Conservation (phyloP, 53 echinoderm and acorn worm species). For the Apostichopus leukothele region DNA sequence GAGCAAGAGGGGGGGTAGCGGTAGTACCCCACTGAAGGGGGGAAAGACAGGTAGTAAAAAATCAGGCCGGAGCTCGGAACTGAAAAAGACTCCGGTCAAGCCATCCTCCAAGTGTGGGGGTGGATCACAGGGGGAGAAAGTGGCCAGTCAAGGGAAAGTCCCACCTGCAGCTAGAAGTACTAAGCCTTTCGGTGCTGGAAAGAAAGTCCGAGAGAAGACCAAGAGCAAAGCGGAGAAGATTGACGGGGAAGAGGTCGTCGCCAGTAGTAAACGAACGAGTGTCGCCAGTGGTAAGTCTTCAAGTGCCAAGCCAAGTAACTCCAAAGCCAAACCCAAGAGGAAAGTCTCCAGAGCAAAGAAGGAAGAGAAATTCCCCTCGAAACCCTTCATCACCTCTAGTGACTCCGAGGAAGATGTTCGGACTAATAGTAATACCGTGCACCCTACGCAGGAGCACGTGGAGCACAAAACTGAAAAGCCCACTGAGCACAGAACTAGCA, state of each 20-base stretch:
- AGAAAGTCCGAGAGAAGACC: constrained; percentile 32
- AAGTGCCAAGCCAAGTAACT: constrained; percentile 36
- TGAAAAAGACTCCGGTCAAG: constrained; percentile 25
- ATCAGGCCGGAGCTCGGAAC: constrained; percentile 1
- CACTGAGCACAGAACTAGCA: constrained; percentile 42
- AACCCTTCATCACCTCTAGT: constrained; percentile 36
- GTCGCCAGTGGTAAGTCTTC: constrained; percentile 34
- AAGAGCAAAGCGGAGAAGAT: constrained; percentile 12
- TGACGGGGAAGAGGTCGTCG: not conserved
- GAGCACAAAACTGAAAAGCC: constrained; percentile 32
- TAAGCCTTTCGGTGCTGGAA: constrained; percentile 39
- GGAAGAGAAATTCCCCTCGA: constrained; percentile 31
- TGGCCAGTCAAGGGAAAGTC: constrained; percentile 39
- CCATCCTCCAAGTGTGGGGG: constrained; percentile 7
- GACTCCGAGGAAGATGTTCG: constrained; percentile 40
- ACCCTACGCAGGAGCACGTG: constrained; percentile 10
- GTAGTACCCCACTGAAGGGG: not conserved
- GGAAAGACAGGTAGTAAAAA: not conserved
- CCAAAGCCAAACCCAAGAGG: constrained; percentile 17
- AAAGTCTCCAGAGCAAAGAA: not conserved
- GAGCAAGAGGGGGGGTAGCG: constrained; percentile 6
- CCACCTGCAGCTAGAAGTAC: constrained; percentile 28
- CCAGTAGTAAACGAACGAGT: not conserved
- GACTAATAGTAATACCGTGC: not conserved
- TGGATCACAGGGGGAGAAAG: constrained; percentile 28